These are phyloP conservation scores for Dipodomys spectabilis DNA, from an alignment of 2,113 vertebrate species.

Conservation along the genomic window DNA sequence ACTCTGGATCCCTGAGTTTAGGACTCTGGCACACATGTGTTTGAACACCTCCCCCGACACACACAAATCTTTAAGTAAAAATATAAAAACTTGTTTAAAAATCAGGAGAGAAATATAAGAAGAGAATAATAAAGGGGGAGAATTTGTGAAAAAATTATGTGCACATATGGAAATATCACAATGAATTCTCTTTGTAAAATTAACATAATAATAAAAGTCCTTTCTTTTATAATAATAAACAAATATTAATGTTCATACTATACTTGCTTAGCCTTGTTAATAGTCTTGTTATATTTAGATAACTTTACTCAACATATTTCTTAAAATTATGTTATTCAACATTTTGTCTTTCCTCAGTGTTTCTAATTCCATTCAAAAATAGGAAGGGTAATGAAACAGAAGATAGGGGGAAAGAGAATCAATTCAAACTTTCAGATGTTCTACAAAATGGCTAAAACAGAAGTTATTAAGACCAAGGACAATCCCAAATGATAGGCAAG, in stretches of 20 bases:
- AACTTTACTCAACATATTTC: conserved; percentile 28
- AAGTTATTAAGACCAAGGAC: neutral
- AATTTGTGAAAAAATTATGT: too few relatives aligned
- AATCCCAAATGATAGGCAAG: conserved; percentile 39
- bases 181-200: too few relatives aligned
- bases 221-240: conserved; percentile 1
- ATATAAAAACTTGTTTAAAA: too few relatives aligned
- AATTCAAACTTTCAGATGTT: neutral
- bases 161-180: too few relatives aligned
- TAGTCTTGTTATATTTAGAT: neutral
- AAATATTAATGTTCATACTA: neutral
- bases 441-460: neutral
- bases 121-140: too few relatives aligned
- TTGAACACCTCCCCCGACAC: too few relatives aligned
- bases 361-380: neutral
- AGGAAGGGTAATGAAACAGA: neutral
- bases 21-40: too few relatives aligned
- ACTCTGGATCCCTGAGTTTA: too few relatives aligned
- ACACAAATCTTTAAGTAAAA: too few relatives aligned
- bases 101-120: too few relatives aligned
- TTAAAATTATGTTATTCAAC: neutral
- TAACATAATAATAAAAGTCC: neutral
- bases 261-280: neutral
- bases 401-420: neutral
- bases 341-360: neutral